Evolutionary conservation across 2,797 vertebrate species (phyloP).

Genomic region (Denticeps clupeoides): DNA sequence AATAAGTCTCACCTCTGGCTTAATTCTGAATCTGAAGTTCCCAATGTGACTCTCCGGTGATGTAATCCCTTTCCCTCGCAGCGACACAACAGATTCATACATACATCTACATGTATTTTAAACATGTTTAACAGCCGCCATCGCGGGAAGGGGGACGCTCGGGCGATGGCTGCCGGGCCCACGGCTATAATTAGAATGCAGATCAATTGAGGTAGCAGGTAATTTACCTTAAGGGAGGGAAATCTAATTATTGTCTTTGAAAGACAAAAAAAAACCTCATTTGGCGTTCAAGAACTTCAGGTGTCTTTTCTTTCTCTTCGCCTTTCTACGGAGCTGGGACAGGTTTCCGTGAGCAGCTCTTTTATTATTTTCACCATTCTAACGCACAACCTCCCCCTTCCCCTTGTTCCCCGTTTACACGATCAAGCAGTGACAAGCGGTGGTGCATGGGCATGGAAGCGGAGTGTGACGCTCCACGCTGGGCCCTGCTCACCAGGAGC

Average conservation of each 20-base stretch:
- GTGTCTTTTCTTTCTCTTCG: constrained; percentile 52
- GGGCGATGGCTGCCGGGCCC: constrained; percentile 53
- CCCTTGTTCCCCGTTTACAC: constrained; percentile 33
- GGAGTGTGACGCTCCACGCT: background rate
- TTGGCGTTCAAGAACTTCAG: constrained; percentile 70
- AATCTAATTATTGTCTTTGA: constrained; percentile 76
- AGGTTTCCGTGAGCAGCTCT: too few relatives aligned
- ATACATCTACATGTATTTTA: constrained; percentile 39
- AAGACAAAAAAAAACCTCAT: too few relatives aligned
- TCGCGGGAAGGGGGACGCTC: constrained; percentile 41
- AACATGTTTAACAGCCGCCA: constrained; percentile 61
- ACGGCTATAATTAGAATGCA: constrained; percentile 70
- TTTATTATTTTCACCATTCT: background rate
- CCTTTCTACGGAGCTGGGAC: too few relatives aligned
- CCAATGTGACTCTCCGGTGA: too few relatives aligned
- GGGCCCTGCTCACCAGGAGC: background rate
- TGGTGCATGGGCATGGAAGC: too few relatives aligned
- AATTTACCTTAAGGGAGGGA: constrained; percentile 69
- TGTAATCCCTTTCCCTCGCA: constrained; percentile 12
- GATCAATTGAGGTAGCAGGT: constrained; percentile 71
- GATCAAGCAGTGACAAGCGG: constrained; percentile 32
- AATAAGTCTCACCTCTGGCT: too few relatives aligned
- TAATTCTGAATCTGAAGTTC: too few relatives aligned
- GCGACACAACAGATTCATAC: constrained; percentile 19
- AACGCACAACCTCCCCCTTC: background rate